Conservation (phyloP, 2,888 invertebrate genomes). For the Tuberolachnus salignus region DNA sequence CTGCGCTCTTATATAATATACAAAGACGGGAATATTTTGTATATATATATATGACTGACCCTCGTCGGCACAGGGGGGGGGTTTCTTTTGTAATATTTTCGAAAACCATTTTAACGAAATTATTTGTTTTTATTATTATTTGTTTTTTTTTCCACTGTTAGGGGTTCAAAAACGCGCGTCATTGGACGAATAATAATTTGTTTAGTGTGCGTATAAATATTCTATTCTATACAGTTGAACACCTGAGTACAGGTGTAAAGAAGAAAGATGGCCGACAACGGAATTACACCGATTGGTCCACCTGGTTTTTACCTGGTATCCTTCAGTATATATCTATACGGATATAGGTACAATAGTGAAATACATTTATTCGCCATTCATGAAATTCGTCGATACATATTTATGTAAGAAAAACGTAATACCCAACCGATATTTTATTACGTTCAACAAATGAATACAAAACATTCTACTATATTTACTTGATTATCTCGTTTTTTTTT, state of each 20-base stretch:
- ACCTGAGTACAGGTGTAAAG: slow-evolving; percentile 29
- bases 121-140: too few relatives aligned
- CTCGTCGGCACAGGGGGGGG: slow-evolving; percentile 27
- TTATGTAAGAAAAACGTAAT: too few relatives aligned
- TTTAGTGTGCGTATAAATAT: background rate
- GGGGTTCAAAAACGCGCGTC: slow-evolving; percentile 44
- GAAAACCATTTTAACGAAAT: slow-evolving; percentile 9
- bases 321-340: too few relatives aligned
- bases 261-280: slow-evolving; percentile 43
- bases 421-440: too few relatives aligned
- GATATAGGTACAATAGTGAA: background rate
- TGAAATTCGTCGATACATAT: background rate
- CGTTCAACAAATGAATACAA: too few relatives aligned
- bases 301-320: background rate
- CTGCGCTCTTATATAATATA: background rate
- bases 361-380: slow-evolving; percentile 40
- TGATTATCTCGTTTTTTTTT: too few relatives aligned
- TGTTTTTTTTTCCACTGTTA: too few relatives aligned
- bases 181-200: slow-evolving; percentile 23
- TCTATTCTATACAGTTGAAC: background rate
- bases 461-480: too few relatives aligned
- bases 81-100: slow-evolving; percentile 30
- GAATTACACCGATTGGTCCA: slow-evolving; percentile 39
- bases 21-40: background rate
- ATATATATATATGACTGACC: slow-evolving; percentile 13